Evolutionary conservation across 2,888 invertebrate species (phyloP), one percentile per base, ranked within the genome.

Genomic region (Acronicta alni): DNA sequence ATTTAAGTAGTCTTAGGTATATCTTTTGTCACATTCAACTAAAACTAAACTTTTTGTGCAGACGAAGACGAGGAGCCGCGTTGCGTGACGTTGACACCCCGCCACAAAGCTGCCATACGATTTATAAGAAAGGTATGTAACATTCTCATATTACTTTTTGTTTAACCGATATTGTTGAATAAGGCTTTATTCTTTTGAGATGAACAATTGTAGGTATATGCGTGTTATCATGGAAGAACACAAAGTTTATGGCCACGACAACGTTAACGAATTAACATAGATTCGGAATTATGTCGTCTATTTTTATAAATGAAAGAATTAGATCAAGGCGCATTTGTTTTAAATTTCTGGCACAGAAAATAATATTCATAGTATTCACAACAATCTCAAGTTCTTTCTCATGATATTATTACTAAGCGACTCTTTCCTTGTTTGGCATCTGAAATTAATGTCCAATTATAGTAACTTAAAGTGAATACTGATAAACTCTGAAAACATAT

Each of bases 91-190:
- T 95, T 98, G 82, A 98, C 98, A 62, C 96, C 97, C 83, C 96
- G 92, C 84, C 98, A 99, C 90, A 98, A 98, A 94, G 96, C 97
- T 75, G 98, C 98, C 77, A 98, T 99, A 88, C 95, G 99, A 86
- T 97, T 98, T 77, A 97, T 98, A 88, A 95, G 99, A 93, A 98
- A 98, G 97, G 97, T 97, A 95, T 92, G 95, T 90, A 66, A 56
- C 15, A 15, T 32, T 54, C 26, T 35, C 23, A 46, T 20, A 56
- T 35, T 35, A 5, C 1, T n/a, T n/a, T 6, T 14, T 14, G 32
- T n/a, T n/a, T 30, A 30, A 30, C 12, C 12, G 12, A 30, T 30
- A 30, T 12, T 30, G 10, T n/a, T n/a, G n/a, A 26, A 9, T 26
- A 9, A 26, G 26, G n/a, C n/a, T n/a, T n/a, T n/a, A n/a, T n/a